Evolutionary conservation across 2,113 vertebrate species (phyloP).

Genomic region (Dasyurus viverrinus): DNA sequence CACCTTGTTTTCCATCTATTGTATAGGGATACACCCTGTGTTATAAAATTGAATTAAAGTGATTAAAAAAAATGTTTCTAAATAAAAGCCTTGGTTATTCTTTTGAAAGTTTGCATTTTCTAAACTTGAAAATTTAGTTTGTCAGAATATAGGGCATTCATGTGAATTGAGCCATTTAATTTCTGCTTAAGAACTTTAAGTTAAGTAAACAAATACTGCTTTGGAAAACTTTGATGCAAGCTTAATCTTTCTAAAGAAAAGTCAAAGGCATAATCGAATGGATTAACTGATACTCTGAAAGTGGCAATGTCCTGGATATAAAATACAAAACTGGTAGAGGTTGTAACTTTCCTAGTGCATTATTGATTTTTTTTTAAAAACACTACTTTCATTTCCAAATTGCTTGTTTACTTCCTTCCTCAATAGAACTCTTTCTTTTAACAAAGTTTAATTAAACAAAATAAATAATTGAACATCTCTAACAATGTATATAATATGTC

Average conservation of each 20-base stretch:
- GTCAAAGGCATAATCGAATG: background rate
- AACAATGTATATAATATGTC: background rate
- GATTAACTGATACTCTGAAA: background rate
- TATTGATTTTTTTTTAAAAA: background rate
- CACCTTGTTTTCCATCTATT: slow-evolving; percentile 38
- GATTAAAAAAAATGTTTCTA: slow-evolving; percentile 33
- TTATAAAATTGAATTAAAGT: slow-evolving; percentile 29
- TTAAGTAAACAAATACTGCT: slow-evolving; percentile 39
- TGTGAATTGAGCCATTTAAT: slow-evolving; percentile 52
- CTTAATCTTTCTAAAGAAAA: slow-evolving; percentile 47
- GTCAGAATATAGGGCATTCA: slow-evolving; percentile 27
- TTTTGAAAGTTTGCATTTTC: slow-evolving; percentile 49
- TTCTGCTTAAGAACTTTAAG: slow-evolving; percentile 41
- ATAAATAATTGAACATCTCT: background rate
- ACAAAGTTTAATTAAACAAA: background rate
- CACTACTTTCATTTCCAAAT: background rate
- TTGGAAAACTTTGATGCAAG: slow-evolving; percentile 26
- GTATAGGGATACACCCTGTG: background rate
- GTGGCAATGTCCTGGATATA: background rate
- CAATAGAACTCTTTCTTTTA: background rate
- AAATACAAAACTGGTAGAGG: background rate
- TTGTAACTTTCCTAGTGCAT: background rate
- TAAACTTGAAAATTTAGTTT: slow-evolving; percentile 46
- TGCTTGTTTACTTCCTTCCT: background rate
- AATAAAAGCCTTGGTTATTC: slow-evolving; percentile 17